A percentile compares a stretch with the other conserved stretches of the same genome.
Conservation (phyloP, 2,113 vertebrate species). For the Capreolus pygargus region DNA sequence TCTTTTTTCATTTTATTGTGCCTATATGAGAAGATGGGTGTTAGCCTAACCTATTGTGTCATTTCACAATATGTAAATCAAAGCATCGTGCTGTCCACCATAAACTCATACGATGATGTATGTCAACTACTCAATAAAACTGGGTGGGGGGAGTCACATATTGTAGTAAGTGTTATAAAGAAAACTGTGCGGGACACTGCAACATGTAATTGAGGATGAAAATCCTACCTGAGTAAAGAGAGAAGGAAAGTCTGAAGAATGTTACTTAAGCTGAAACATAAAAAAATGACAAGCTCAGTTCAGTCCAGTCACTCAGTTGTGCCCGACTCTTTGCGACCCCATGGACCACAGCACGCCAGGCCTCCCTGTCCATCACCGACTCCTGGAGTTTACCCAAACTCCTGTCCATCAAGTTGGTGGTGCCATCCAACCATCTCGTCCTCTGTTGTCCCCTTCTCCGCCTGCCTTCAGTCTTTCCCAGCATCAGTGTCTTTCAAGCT, state of each 20-base stretch:
- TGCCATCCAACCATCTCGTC: neutral
- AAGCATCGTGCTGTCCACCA: neutral
- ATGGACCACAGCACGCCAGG: neutral
- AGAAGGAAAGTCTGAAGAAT: neutral
- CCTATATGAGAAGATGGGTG: neutral
- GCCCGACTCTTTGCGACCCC: neutral
- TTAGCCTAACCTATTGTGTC: neutral
- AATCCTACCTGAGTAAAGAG: neutral
- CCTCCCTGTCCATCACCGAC: neutral
- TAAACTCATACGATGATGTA: neutral
- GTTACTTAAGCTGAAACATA: neutral
- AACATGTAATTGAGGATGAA: neutral
- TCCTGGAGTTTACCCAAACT: neutral
- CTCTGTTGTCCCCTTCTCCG: neutral
- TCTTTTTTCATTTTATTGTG: neutral
- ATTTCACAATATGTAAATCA: neutral
- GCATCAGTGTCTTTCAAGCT: neutral
- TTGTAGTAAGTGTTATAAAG: neutral
- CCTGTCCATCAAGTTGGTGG: neutral
- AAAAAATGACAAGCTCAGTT: neutral
- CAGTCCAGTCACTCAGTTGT: neutral
- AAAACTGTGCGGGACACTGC: neutral
- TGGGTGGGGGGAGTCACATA: neutral
- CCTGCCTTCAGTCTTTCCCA: neutral
- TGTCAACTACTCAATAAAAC: neutral